phyloP scores from a whole-genome alignment of 2,797 vertebrate species.

The Tragelaphus oryx region DNA sequence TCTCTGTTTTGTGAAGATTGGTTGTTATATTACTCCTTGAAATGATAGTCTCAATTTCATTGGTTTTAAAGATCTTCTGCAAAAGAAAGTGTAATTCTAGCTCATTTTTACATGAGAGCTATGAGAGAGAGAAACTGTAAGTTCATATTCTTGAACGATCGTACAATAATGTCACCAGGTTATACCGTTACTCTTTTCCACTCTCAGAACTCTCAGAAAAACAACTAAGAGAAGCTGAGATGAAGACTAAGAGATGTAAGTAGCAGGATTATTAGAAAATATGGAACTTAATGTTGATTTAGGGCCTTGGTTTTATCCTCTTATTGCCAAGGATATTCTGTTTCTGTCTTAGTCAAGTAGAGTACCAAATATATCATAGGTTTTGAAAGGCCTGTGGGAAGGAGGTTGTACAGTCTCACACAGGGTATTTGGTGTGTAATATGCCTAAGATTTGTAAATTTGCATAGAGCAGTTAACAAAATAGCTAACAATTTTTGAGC shows the following conservation, averaged over 20 bases:
- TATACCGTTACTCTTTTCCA: not conserved
- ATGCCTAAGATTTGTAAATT: not conserved
- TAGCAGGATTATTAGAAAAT: not conserved
- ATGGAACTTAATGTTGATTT: not conserved
- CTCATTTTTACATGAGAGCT: slow-evolving; percentile 30
- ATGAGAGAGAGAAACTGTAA: slow-evolving; percentile 4
- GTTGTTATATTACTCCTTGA: not conserved
- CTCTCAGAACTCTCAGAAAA: not conserved
- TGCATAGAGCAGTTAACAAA: not conserved
- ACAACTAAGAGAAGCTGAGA: not conserved
- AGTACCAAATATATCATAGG: not conserved
- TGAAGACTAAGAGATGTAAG: not conserved
- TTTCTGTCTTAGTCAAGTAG: not conserved
- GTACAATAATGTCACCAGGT: not conserved
- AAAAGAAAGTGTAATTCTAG: not conserved
- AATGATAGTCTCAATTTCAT: not conserved
- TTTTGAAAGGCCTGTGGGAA: not conserved
- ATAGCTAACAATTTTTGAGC: not conserved
- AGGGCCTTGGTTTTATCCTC: slow-evolving; percentile 3
- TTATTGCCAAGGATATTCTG: not conserved
- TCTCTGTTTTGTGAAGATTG: not conserved
- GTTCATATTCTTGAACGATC: not conserved
- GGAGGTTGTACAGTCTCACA: not conserved
- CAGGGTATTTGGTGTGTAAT: not conserved
- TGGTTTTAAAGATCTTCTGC: not conserved